Evolutionary conservation across 2,797 vertebrate genomes (phyloP), one percentile per base, ranked within the genome.

Genomic region (Setipinna tenuifilis): DNA sequence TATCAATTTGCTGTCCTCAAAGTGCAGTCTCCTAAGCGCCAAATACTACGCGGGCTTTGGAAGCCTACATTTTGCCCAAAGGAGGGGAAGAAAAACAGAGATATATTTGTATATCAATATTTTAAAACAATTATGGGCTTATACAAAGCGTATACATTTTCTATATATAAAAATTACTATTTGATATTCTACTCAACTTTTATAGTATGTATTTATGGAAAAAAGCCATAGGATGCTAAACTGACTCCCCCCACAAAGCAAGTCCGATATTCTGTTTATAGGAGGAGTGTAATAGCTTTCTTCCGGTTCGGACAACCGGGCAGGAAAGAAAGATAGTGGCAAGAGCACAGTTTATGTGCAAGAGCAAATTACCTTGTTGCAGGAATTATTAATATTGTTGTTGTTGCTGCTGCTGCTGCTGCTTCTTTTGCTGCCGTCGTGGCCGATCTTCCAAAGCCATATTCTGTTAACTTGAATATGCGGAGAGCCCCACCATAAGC

Each of bases 11-110:
- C 54, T 71, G 85, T 83, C 84, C 84, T 85, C 65, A 83, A 84
- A 85, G 83, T 81, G 86, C 58, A 65, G 82, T 41, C 58, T 81
- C 48, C 57, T 81, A 84, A 94, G 95, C 94, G 95, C 94, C 95
- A 96, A 96, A 94, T 91, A 80, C 90, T 87, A 86, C 92, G 94
- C 95, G 93, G 94, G 94, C 91, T 87, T 85, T 83, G 92, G 93
- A 89, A 90, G 1, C 16, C 23, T 48, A 0, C 90, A 94, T 83
- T 87, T 46, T 44, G 12, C 82, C 5, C 82, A 0, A 12, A 85
- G 87, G 87, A 88, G 86, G 57, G 44, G 28, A 21, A 44, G 6
- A 1, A 19, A 78, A 78, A 44, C 17, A 78, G 2, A 21, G 6
- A 17, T 10, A 0, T 78, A 21, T 44, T 78, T 21, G 17, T 21